Conservation (phyloP, 2,113 vertebrate genomes). For the Aspiorhynchus laticeps region DNA sequence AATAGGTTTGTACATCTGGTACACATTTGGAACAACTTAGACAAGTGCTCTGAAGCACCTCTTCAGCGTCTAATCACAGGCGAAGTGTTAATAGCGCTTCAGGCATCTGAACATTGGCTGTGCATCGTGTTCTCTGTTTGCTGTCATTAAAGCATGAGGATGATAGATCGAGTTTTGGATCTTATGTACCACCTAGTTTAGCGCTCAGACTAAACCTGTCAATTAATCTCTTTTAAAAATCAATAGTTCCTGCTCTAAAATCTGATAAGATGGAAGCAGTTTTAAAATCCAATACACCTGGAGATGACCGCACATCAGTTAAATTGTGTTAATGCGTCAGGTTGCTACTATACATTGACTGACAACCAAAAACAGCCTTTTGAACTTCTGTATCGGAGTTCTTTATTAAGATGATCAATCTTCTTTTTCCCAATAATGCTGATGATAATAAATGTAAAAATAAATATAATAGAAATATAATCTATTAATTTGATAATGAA, state of each 20-base stretch:
- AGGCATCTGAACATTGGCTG: not conserved
- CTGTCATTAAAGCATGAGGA: not conserved
- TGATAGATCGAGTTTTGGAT: constrained; percentile 1
- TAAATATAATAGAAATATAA: not conserved
- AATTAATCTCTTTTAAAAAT: not conserved
- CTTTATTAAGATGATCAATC: not conserved
- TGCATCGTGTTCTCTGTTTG: not conserved
- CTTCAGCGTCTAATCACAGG: not conserved
- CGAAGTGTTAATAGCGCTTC: constrained; percentile 13
- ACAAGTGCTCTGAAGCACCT: constrained; percentile 9
- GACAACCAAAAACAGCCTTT: not conserved
- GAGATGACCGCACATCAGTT: not conserved
- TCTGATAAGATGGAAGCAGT: not conserved
- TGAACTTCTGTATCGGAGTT: not conserved
- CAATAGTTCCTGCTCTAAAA: not conserved
- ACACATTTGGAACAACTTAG: constrained; percentile 33
- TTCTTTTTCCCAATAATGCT: not conserved
- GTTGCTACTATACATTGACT: not conserved
- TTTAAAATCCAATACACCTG: not conserved
- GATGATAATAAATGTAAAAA: not conserved
- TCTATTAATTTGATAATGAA: not conserved
- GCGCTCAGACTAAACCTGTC: not conserved
- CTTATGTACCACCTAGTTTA: not conserved
- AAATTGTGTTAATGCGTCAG: not conserved
- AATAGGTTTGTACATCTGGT: constrained; percentile 21